These are phyloP conservation scores for Parasteatoda tepidariorum DNA, from an alignment of 1,140 invertebrate genomes.

Conservation along the genomic window DNA sequence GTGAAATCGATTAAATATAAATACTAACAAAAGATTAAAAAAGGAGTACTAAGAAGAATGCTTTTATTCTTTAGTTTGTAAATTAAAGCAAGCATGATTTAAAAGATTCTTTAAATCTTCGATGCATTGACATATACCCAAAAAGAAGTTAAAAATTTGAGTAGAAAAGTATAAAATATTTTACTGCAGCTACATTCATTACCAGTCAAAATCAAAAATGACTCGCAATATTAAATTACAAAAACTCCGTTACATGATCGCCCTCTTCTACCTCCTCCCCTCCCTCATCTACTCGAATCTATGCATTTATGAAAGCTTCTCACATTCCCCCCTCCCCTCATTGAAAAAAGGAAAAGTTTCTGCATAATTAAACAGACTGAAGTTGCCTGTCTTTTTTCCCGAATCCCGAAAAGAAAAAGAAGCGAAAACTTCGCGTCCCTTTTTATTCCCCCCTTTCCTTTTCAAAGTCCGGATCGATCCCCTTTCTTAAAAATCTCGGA, in stretches of 20 bases:
- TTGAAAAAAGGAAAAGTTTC: constrained; percentile 32
- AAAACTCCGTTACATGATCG: constrained; percentile 2
- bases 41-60: too few species aligned
- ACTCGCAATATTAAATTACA: constrained; percentile 41
- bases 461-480: constrained; percentile 35
- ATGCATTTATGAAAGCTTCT: background rate
- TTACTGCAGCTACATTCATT: too few species aligned
- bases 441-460: background rate
- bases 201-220: too few species aligned
- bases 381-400: background rate
- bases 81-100: too few species aligned
- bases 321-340: background rate
- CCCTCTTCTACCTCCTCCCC: background rate
- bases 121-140: too few species aligned
- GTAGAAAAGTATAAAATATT: too few species aligned
- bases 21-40: too few species aligned
- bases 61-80: too few species aligned
- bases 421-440: background rate
- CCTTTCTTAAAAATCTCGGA: constrained; percentile 36
- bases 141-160: too few species aligned
- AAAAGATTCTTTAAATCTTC: too few species aligned
- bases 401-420: background rate
- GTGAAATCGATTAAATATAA: too few species aligned
- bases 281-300: background rate
- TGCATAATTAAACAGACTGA: constrained; percentile 55